Conservation (phyloP, 2,113 vertebrate species). For the Trichechus manatus region DNA sequence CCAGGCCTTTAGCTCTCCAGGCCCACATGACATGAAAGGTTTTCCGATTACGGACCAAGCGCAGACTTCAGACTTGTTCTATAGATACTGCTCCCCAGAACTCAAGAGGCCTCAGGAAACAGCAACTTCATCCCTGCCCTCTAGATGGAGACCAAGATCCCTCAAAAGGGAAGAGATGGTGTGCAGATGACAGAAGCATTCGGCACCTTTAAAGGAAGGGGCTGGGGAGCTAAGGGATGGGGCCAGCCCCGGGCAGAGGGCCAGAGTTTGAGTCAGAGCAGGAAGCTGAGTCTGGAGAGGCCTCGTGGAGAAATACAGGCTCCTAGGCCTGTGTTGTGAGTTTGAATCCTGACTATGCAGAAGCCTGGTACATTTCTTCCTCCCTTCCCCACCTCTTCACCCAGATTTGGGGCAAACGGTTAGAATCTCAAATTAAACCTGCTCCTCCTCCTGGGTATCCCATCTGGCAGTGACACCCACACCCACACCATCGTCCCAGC, state of each 20-base stretch:
- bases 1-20: neutral
- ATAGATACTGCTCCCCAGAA: neutral
- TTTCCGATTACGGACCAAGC: neutral
- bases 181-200: fast-evolving
- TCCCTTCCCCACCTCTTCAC: neutral
- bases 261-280: neutral
- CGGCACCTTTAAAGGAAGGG: neutral
- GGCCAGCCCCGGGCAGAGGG: neutral
- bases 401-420: neutral
- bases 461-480: neutral
- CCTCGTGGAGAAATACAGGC: too few species aligned
- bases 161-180: too few species aligned
- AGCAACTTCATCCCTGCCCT: neutral
- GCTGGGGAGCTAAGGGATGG: neutral
- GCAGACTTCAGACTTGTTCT: neutral
- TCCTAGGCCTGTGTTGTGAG: fast-evolving
- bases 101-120: neutral
- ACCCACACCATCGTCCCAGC: neutral
- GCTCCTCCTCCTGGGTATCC: neutral
- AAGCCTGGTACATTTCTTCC: too few species aligned
- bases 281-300: neutral
- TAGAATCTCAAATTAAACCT: neutral
- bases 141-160: neutral
- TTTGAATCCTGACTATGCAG: neutral
- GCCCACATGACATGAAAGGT: neutral